Base-by-base conservation (phyloP, 2,888 invertebrate genomes). In the Xestia ashworthii region DNA sequence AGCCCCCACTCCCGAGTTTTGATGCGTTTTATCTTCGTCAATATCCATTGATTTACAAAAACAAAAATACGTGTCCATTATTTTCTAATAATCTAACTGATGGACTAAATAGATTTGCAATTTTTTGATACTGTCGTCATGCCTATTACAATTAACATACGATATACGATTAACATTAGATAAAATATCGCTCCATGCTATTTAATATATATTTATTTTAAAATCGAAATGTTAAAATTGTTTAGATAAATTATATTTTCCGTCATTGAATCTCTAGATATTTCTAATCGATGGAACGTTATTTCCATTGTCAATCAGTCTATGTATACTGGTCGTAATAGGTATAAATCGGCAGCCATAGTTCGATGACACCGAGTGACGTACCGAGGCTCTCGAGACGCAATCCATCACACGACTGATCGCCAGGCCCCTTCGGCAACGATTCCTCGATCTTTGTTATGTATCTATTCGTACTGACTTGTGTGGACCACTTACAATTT, bases 291-390 rank as follows among this genome's bases (percentile, higher is more conserved):
- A 50, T n/a, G 14, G 11, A 50, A n/a, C 1, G 4, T 68, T 68
- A 48, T 65, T 55, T 65, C 60, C 53, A 16, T 84, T 80, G 64
- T 74, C 67, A 71, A 69, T 73, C 66, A 64, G n/a, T 65, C 68
- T 64, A 53, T 53, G 19, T 65, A 53, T 66, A 66, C 81, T 66
- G 79, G 75, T 75, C 67, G 79, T 82, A 85, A 86, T 84, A 70
- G 32, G 75, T 85, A 89, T 90, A 89, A 88, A 90, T 87, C 84
- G 86, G 77, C 82, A 83, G 81, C 86, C 71, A 75, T 79, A 86
- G 80, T 89, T 88, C 87, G 88, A 90, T 90, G 93, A 91, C 91
- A 90, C 89, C 90, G 92, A 92, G 90, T 90, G 93, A 92, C 92
- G 90, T 85, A 80, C 82, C 81, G 80, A 79, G 88, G 87, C 90